Percentiles rank a stretch among this genome's conserved stretches.
These are phyloP conservation scores for Ammospiza nelsoni DNA, from an alignment of 2,113 vertebrate genomes.

Conservation along the genomic window DNA sequence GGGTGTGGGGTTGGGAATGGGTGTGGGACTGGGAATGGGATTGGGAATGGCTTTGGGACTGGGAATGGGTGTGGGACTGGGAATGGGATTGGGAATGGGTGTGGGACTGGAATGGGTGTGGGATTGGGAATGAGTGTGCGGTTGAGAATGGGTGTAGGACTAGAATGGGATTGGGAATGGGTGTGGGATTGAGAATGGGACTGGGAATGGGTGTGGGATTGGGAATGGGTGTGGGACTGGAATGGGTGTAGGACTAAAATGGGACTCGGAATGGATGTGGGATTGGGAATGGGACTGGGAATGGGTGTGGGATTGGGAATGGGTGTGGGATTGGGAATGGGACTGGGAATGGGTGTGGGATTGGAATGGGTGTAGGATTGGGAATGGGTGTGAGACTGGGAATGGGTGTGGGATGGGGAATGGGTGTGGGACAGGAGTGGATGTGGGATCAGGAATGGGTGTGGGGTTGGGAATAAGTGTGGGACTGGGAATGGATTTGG, in stretches of 20 bases:
- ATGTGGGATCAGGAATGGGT: accelerated
- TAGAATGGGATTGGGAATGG: no score
- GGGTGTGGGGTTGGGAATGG: no score
- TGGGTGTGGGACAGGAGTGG: no score
- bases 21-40: accelerated
- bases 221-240: no score
- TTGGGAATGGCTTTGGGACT: accelerated
- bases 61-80: accelerated
- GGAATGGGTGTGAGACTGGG: accelerated
- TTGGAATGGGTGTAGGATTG: accelerated
- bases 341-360: accelerated
- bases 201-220: accelerated
- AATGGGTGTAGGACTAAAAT: accelerated
- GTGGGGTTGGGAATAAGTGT: neutral
- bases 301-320: accelerated
- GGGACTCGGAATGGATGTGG: accelerated
- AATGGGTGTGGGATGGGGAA: accelerated
- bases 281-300: neutral
- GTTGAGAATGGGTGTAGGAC: neutral
- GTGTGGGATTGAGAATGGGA: neutral
- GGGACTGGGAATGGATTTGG: accelerated
- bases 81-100: neutral
- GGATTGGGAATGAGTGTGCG: neutral
- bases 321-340: accelerated
- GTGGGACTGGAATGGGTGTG: accelerated